Evolutionary conservation across 1,140 invertebrate species (phyloP).

Genomic region (Tachypleus tridentatus): DNA sequence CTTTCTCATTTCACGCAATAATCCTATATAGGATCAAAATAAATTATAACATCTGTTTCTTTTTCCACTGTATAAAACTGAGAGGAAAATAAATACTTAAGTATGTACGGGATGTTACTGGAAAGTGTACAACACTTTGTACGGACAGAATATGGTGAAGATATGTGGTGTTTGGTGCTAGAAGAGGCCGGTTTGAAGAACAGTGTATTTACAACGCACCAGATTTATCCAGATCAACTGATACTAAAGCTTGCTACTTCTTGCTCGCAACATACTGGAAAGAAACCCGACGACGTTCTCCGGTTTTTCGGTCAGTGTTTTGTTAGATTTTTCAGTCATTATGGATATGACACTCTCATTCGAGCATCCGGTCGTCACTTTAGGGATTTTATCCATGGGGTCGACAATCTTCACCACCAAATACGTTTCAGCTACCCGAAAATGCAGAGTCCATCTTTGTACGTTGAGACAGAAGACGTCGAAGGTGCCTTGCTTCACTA

Average conservation of each 20-base stretch:
- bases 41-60: too few species aligned
- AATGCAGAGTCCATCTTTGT: constrained; percentile 86
- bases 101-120: constrained; percentile 85
- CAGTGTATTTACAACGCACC: constrained; percentile 77
- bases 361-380: constrained; percentile 79
- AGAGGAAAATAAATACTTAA: too few species aligned
- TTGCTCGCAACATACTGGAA: constrained; percentile 29
- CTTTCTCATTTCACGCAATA: too few species aligned
- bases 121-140: constrained; percentile 87
- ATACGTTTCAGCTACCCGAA: constrained; percentile 91
- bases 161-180: constrained; percentile 76
- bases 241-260: constrained; percentile 63
- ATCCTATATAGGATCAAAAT: too few species aligned
- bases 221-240: constrained; percentile 80
- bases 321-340: constrained; percentile 78
- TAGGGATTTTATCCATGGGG: constrained; percentile 86
- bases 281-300: constrained; percentile 52
- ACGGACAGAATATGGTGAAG: constrained; percentile 76
- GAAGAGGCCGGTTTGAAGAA: constrained; percentile 66
- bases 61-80: too few species aligned
- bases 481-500: constrained; percentile 80
- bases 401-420: constrained; percentile 96
- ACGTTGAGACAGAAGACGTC: constrained; percentile 85
- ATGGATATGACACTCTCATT: constrained; percentile 81
- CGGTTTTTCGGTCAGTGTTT: constrained; percentile 76